Evolutionary conservation across 2,888 invertebrate species (phyloP).

Genomic region (Catonia carolina): DNA sequence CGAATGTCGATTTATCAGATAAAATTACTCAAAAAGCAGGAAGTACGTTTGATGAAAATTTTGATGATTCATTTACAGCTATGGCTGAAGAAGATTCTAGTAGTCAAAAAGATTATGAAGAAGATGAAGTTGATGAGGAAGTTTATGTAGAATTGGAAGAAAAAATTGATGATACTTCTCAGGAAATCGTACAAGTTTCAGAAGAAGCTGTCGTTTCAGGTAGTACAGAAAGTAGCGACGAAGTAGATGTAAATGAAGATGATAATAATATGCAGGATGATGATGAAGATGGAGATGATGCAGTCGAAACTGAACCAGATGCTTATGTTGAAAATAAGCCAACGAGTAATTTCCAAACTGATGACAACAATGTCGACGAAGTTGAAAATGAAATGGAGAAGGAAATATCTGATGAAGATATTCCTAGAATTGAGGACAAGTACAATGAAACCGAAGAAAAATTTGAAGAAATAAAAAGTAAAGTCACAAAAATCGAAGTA

Average conservation of each 20-base stretch:
- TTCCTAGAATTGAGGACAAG: not conserved
- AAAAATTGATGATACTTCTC: too few relatives aligned
- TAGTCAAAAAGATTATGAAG: not conserved
- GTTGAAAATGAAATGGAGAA: too few relatives aligned
- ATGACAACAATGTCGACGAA: too few relatives aligned
- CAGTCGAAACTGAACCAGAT: not conserved
- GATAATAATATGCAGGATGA: not conserved
- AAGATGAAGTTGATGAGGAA: not conserved
- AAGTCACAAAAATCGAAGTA: not conserved
- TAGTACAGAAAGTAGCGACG: too few relatives aligned
- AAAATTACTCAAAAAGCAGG: not conserved
- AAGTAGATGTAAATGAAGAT: too few relatives aligned
- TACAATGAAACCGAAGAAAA: not conserved
- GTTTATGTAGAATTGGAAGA: not conserved
- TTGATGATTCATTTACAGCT: too few relatives aligned
- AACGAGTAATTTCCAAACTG: too few relatives aligned
- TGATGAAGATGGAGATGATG: not conserved
- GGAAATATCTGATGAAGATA: not conserved
- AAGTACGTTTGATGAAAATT: too few relatives aligned
- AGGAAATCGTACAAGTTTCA: too few relatives aligned
- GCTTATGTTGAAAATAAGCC: too few relatives aligned
- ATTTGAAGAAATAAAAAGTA: not conserved
- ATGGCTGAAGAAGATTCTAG: too few relatives aligned
- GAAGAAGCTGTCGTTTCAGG: too few relatives aligned
- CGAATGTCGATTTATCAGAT: conserved; percentile 39